Evolutionary conservation across 2,888 invertebrate genomes (phyloP), one percentile per base, ranked within the genome.

Genomic region (Synanthedon andrenaeformis): DNA sequence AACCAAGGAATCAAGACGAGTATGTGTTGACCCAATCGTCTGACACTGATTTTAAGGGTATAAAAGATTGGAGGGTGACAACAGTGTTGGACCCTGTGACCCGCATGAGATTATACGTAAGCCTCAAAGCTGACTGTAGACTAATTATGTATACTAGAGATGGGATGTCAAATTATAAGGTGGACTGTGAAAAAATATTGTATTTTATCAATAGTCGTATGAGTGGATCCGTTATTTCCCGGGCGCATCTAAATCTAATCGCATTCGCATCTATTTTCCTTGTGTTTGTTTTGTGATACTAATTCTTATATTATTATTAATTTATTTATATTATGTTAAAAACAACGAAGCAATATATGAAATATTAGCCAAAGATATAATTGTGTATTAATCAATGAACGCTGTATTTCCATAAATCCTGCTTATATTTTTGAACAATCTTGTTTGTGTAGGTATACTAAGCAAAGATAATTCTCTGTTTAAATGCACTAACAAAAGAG

Each of bases 101-200:
- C 0, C 71, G 59, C 48, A 74, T 72, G 64, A 68, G 85, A 17
- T 51, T 85, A n/a, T 87, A 87, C 53, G 79, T 87, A 1, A 72
- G 74, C 5, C 70, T 70, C 53, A 70, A 74, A 11, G 86, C 86
- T 0, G 72, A 73, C 51, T 87, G 86, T 52, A 74, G 70, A 54
- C 62, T 87, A 1, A 67, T 86, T 10, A 82, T 86, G 82, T 82
- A 79, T 58, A 85, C 67, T 19, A 75, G 85, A 51, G 85, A 85
- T 53, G 82, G 68, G 5, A 76, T 70, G 62, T 70, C 77, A 0
- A 86, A 82, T 62, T 86, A 84, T 58, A 69, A 67, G 57, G 76
- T 81, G 54, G 70, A 79, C 50, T 87, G 86, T 69, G 76, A 74
- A 56, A 73, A 73, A 59, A 62, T 85, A 55, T 61, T 87, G 35